Conservation (phyloP, 2,113 vertebrate genomes). For the Anthoscopus minutus region DNA sequence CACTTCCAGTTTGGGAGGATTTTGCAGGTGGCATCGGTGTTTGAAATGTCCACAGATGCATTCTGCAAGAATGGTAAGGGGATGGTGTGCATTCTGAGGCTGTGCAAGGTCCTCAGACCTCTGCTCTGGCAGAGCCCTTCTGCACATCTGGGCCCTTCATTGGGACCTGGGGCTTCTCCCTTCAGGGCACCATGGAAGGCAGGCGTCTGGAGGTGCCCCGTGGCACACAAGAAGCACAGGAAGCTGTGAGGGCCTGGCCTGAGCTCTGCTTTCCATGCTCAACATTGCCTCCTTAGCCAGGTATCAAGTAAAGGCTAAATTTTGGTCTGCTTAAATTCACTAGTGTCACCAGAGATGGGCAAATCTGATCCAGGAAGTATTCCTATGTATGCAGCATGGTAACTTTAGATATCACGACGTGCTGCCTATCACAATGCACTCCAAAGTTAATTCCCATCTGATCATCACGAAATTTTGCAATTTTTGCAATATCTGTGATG, state of each 20-base stretch:
- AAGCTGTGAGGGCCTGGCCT: background rate
- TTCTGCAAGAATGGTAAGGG: background rate
- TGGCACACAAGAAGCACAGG: background rate
- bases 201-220: background rate
- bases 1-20: background rate
- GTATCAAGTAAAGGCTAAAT: background rate
- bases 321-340: background rate
- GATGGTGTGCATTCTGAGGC: background rate
- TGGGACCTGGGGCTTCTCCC: background rate
- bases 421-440: background rate
- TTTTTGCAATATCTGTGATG: background rate
- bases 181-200: background rate
- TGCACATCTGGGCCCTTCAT: background rate
- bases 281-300: background rate
- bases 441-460: background rate
- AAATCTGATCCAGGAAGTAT: background rate
- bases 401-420: background rate
- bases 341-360: background rate
- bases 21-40: background rate
- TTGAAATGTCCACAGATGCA: background rate
- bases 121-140: background rate
- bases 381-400: background rate
- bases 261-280: background rate
- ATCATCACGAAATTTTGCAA: background rate
- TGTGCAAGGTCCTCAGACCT: background rate